Percentiles rank a stretch among this genome's conserved stretches.
phyloP scores from a whole-genome alignment of 53 echinoderm and acorn worm genomes.

The Temnopleurus reevesii region DNA sequence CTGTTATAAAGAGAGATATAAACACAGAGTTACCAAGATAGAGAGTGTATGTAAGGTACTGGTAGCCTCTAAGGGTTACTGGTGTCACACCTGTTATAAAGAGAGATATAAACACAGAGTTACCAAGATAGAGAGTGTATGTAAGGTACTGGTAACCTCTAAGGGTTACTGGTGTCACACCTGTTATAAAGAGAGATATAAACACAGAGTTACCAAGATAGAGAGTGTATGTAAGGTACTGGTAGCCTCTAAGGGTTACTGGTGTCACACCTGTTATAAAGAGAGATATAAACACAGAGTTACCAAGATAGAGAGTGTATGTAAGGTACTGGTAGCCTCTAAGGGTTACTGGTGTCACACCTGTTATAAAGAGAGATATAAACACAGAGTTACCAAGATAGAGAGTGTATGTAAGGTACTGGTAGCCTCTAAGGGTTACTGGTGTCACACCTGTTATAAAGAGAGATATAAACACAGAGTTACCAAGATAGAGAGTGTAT shows the following conservation, averaged over 20 bases:
- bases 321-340: constrained; percentile 45
- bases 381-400: constrained; percentile 25
- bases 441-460: constrained; percentile 23
- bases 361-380: not conserved
- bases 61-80: constrained; percentile 27
- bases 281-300: not conserved
- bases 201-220: constrained; percentile 17
- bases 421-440: constrained; percentile 27
- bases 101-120: not conserved
- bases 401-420: constrained; percentile 36
- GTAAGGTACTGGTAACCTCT: constrained; percentile 45
- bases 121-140: constrained; percentile 26
- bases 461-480: not conserved
- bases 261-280: constrained; percentile 20
- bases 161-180: constrained; percentile 14
- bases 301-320: constrained; percentile 26
- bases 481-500: not conserved
- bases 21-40: constrained; percentile 17
- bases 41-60: constrained; percentile 36
- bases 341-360: constrained; percentile 14
- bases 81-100: constrained; percentile 20
- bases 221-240: constrained; percentile 36
- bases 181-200: not conserved
- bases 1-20: not conserved
- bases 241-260: constrained; percentile 27